Percentiles rank a stretch among this genome's conserved stretches.
phyloP scores from a whole-genome alignment of 23 tunicate genomes.

The Halocynthia aurantium region DNA sequence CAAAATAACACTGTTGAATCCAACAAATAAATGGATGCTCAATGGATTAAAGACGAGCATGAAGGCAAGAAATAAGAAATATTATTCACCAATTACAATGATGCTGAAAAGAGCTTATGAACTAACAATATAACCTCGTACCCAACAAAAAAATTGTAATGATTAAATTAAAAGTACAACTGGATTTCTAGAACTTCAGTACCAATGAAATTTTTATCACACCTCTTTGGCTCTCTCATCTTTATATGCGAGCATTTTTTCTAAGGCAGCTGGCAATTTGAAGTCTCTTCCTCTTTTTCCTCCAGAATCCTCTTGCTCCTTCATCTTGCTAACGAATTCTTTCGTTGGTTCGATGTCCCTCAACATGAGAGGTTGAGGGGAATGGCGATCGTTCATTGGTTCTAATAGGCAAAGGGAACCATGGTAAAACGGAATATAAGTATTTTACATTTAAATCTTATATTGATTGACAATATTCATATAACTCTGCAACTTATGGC shows the following conservation, averaged over 20 bases:
- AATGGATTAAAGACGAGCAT: neutral
- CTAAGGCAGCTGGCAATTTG: conserved; percentile 23
- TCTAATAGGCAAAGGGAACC: neutral
- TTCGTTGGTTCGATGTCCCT: conserved; percentile 18
- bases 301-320: conserved; percentile 22
- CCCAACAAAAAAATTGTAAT: too few relatives aligned
- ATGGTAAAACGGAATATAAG: neutral
- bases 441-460: neutral
- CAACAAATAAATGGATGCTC: too few relatives aligned
- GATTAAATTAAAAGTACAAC: too few relatives aligned
- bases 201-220: neutral
- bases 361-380: conserved; percentile 16
- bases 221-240: conserved; percentile 32
- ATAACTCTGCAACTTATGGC: neutral
- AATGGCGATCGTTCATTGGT: neutral
- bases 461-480: neutral
- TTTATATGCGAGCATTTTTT: conserved; percentile 28
- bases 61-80: neutral
- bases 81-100: neutral
- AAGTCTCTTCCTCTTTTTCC: conserved; percentile 19
- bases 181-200: too few relatives aligned
- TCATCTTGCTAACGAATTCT: conserved; percentile 18
- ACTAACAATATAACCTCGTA: too few relatives aligned
- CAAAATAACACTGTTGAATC: too few relatives aligned
- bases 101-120: neutral